These are phyloP conservation scores for Protobothrops mucrosquamatus DNA, from an alignment of 2,113 vertebrate genomes.

Conservation along the genomic window DNA sequence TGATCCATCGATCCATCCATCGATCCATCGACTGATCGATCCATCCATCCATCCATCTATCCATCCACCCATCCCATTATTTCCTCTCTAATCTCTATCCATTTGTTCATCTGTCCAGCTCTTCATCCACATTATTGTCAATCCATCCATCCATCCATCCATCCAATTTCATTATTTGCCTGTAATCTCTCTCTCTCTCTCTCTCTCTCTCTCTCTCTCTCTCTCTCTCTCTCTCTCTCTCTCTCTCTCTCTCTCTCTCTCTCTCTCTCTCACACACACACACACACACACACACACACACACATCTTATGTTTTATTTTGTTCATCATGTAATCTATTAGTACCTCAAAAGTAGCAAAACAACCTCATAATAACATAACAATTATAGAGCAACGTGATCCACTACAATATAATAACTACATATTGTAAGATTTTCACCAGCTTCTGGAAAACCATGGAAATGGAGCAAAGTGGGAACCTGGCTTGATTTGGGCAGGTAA, in stretches of 20 bases:
- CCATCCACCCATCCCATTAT: background rate
- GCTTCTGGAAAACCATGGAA: background rate
- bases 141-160: background rate
- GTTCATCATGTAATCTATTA: background rate
- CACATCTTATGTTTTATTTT: too few relatives aligned
- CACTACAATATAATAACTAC: background rate
- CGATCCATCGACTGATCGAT: too few relatives aligned
- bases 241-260: too few relatives aligned
- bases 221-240: too few relatives aligned
- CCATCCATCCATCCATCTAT: too few relatives aligned
- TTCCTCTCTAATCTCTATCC: too few relatives aligned
- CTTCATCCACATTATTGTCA: too few relatives aligned
- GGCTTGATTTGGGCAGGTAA: background rate
- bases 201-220: too few relatives aligned
- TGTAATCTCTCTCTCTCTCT: too few relatives aligned
- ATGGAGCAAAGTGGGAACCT: background rate
- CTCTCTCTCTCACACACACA: too few relatives aligned
- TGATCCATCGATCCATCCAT: background rate
- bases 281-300: too few relatives aligned
- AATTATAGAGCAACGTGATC: background rate
- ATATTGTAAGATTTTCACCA: background rate
- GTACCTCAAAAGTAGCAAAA: background rate
- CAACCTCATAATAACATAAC: background rate
- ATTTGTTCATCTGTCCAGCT: too few relatives aligned
- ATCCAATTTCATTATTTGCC: background rate